Conservation (phyloP, 2,797 vertebrate genomes). For the Aulostomus chinensis region DNA sequence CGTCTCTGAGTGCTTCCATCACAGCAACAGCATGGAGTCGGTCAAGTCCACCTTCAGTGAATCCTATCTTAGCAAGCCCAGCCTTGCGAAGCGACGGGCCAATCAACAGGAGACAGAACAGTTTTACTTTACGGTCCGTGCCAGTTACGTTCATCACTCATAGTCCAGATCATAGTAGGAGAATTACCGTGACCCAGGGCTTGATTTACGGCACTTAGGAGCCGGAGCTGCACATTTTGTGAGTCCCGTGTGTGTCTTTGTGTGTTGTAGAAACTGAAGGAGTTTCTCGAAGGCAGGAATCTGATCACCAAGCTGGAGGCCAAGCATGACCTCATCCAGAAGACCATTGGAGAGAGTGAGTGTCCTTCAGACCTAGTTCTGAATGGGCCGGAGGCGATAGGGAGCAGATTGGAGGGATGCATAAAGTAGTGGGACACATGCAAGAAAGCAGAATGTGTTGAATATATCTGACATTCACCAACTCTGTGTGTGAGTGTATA, state of each 20-base stretch:
- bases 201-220: conserved; percentile 5
- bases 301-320: conserved; percentile 98
- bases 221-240: neutral
- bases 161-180: too few species aligned
- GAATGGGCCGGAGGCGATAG: conserved; percentile 14
- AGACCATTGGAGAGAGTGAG: conserved; percentile 98
- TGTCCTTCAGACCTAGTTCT: too few species aligned
- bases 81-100: conserved; percentile 94
- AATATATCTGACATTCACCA: conserved; percentile 35
- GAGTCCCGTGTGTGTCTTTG: conserved; percentile 7
- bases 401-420: conserved; percentile 18
- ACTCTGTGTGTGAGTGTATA: conserved; percentile 23
- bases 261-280: conserved; percentile 93
- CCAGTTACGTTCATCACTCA: too few species aligned
- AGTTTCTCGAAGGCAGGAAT: conserved; percentile 96
- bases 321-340: conserved; percentile 96
- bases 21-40: conserved; percentile 98
- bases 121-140: conserved; percentile 96
- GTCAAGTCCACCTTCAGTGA: conserved; percentile 96
- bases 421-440: conserved; percentile 26
- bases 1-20: conserved; percentile 97
- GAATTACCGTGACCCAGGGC: too few species aligned
- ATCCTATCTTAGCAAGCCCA: conserved; percentile 98
- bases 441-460: conserved; percentile 40
- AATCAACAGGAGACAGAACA: conserved; percentile 99